These are phyloP conservation scores for Polymixis flavicincta DNA, from an alignment of 2,888 invertebrate genomes.

Conservation along the genomic window DNA sequence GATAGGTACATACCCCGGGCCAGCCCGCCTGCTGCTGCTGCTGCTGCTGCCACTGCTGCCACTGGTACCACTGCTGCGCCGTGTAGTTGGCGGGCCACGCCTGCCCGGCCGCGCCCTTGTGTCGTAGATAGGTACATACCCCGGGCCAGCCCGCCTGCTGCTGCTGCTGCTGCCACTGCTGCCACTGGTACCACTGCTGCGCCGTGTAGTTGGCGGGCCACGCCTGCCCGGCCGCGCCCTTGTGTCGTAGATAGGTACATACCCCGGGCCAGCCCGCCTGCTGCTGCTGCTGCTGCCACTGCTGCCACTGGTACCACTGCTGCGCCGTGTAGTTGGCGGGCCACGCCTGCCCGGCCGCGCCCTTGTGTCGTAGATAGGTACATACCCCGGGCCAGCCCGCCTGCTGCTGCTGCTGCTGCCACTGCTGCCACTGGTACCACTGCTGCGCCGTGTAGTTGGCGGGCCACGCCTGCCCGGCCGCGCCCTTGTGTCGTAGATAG, in stretches of 20 bases:
- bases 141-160: conserved; percentile 82
- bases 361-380: no score
- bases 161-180: conserved; percentile 88
- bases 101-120: conserved; percentile 57
- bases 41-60: conserved; percentile 89
- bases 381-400: conserved; percentile 78
- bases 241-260: no score
- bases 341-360: conserved; percentile 76
- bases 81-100: conserved; percentile 83
- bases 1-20: conserved; percentile 71
- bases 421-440: conserved; percentile 89
- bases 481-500: no score
- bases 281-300: conserved; percentile 88
- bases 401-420: conserved; percentile 87
- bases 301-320: conserved; percentile 89
- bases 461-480: conserved; percentile 78
- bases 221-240: conserved; percentile 70
- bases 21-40: conserved; percentile 84
- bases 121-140: conserved; percentile 54
- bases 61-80: conserved; percentile 88
- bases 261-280: conserved; percentile 81
- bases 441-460: conserved; percentile 84
- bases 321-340: conserved; percentile 82
- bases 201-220: conserved; percentile 82
- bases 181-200: conserved; percentile 89